These are phyloP conservation scores for Lasius fuliginosus DNA, from an alignment of 2,888 invertebrate genomes.

Conservation along the genomic window DNA sequence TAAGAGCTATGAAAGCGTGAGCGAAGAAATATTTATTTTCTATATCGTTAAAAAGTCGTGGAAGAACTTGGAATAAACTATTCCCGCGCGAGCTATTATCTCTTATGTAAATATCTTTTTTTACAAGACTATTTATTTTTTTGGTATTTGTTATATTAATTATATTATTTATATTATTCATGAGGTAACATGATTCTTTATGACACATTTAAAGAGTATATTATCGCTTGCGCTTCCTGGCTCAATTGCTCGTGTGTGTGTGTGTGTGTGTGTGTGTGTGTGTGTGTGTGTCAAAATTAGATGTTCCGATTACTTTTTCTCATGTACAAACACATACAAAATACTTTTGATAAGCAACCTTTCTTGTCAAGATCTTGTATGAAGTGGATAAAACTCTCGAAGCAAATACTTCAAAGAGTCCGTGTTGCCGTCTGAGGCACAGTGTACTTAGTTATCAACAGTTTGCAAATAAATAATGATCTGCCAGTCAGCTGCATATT, in stretches of 20 bases:
- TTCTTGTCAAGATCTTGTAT: background rate
- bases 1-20: background rate
- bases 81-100: background rate
- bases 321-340: background rate
- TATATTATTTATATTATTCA: background rate
- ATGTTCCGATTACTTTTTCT: background rate
- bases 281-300: background rate
- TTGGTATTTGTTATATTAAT: background rate
- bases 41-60: background rate
- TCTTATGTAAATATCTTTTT: background rate
- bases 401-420: background rate
- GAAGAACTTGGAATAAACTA: conserved; percentile 1
- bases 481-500: background rate
- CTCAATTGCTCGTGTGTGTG: background rate
- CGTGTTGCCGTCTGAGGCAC: conserved; percentile 10
- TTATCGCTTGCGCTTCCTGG: background rate
- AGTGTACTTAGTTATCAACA: background rate
- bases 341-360: background rate
- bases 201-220: background rate
- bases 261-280: background rate
- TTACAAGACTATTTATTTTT: background rate
- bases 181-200: background rate
- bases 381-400: conserved; percentile 6
- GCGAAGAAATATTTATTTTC: background rate
- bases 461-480: conserved; percentile 32